Base-by-base conservation (phyloP, 2,888 invertebrate species). In the Aromia moschata region DNA sequence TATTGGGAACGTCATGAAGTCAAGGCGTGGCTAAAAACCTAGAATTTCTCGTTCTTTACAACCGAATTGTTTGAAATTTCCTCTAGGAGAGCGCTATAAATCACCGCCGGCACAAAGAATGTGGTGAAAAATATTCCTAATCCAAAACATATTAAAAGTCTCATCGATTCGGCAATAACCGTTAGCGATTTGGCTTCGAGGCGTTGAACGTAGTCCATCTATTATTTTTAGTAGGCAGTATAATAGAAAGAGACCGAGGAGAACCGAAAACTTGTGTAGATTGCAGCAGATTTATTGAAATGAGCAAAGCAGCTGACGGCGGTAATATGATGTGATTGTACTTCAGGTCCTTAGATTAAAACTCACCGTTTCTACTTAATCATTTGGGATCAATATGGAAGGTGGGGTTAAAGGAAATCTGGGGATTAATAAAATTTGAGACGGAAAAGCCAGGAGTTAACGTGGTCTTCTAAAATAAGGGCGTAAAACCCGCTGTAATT, bases 271-370 rank as follows among this genome's bases (percentile, higher is more conserved):
- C 56, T 61, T 59, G 64, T 64, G 61, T 59, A 57, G 61, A 59
- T 58, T 56, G 61, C 56, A 55, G 56, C 57, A 65, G 64, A 69
- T 69, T 69, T 69, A 69, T 69, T 67, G 67, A 65, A 69, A 67
- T 69, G 64, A 69, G 64, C 58, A 52, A 40, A 58, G 53, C 67
- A 69, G 69, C 64, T 69, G 69, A 63, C 65, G 69, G 62, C 58
- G 65, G 62, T 67, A 58, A 64, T 64, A 59, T 58, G 54, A 55
- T 52, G 64, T 56, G 53, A 59, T 49, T 38, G 49, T 38, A 30
- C 49, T 38, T 30, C 49, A 18, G 47, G 55, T 37, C 55, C 53
- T 56, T 64, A 61, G 59, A 64, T 64, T 64, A 64, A 60, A 64
- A 64, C 51, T 61, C 56, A 41, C 56, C 31, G 56, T 25, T 30